phyloP scores from a whole-genome alignment of 2,888 invertebrate genomes.

The Buathra laborator region DNA sequence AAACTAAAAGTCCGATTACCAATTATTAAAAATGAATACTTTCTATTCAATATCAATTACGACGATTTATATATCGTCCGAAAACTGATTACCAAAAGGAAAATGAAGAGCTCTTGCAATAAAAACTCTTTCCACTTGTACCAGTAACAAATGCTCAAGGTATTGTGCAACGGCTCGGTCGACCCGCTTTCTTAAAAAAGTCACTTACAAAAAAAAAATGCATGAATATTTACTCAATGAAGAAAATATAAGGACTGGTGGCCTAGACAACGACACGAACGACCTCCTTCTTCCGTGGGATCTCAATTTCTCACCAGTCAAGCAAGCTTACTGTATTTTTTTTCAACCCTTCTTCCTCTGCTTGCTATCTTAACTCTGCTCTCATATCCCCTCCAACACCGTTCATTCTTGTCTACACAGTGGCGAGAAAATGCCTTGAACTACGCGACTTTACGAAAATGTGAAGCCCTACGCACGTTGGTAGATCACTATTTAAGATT shows the following conservation, averaged over 20 bases:
- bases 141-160: constrained; percentile 36
- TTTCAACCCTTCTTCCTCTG: not conserved
- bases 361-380: not conserved
- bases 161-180: constrained; percentile 37
- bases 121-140: constrained; percentile 24
- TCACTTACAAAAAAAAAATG: constrained; percentile 47
- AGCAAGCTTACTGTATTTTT: not conserved
- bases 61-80: too few species aligned
- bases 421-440: too few species aligned
- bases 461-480: too few species aligned
- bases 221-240: constrained; percentile 62
- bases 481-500: too few species aligned
- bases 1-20: too few species aligned
- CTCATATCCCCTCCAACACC: not conserved
- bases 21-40: too few species aligned
- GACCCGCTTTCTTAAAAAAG: constrained; percentile 27
- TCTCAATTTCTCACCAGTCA: constrained; percentile 28
- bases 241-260: constrained; percentile 45
- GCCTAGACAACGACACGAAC: constrained; percentile 59
- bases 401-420: too few species aligned
- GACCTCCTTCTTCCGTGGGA: constrained; percentile 49
- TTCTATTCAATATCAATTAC: too few species aligned
- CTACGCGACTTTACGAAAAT: too few species aligned
- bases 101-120: not conserved
- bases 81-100: not conserved